Base-by-base conservation (phyloP, 2,113 vertebrate genomes). In the Vulpes vulpes region DNA sequence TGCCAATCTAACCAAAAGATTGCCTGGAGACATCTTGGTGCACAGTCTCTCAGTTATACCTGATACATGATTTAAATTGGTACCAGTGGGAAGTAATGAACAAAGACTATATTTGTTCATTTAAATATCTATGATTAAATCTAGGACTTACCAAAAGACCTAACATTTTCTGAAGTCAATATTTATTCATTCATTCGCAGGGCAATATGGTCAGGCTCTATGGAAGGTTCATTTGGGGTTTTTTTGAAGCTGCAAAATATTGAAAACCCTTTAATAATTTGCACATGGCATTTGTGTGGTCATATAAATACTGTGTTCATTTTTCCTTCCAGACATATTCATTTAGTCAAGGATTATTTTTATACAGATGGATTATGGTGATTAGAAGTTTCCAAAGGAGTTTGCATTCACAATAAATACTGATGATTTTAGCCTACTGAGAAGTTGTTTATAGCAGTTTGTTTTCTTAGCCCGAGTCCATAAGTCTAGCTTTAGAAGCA, bases 401-500 rank as follows among this genome's bases (percentile, higher is more conserved):
- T 97, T 98, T 98, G 53, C 71, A 94, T 97, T 98, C 93, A 73
- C 91, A 69, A 89, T 98, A 98, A 98, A 97, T 96, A 94, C 95
- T 57, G 64, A 95, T 86, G 90, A 92, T 91, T 98, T 98, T 98
- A 97, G 86, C 79, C 59, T 95, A 94, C 97, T 95, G 87, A 94
- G 98, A 91, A 87, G 62, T 95, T 97, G 95, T 98, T 98, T 98
- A 97, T 93, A 94, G 69, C 82, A 97, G 83, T 98, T 98, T 98
- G 81, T 98, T 98, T 98, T 97, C 92, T 65, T 98, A 97, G 96
- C 86, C 10, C 1, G 22, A 98, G 96, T 97, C 90, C 19, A 7
- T 97, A 98, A 98, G 89, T 97, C 96, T 98, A 94, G 23, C 53
- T 98, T 98, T 98, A 98, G 95, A 98, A 98, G 93, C 94, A 98